A percentile compares a stretch with the other conserved stretches of the same genome.
These are phyloP conservation scores for Mythimna vitellina DNA, from an alignment of 2,888 invertebrate species.

Conservation along the genomic window DNA sequence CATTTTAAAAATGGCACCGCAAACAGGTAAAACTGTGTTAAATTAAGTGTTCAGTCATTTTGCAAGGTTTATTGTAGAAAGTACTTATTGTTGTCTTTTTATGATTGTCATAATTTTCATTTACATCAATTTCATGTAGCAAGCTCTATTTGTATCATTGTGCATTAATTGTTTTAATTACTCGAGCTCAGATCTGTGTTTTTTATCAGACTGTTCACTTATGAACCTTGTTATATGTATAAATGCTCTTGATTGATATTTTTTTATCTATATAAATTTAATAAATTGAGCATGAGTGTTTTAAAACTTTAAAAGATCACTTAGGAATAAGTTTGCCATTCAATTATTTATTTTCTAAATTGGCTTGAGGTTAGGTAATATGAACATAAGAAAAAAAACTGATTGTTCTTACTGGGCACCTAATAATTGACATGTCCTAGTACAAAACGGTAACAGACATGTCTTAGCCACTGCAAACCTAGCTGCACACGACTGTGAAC, in stretches of 20 bases:
- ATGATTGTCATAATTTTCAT: conserved; percentile 31
- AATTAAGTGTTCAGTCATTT: conserved; percentile 60
- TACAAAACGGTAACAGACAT: not conserved
- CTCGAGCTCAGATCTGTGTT: conserved; percentile 26
- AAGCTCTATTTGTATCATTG: conserved; percentile 42
- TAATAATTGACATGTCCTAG: conserved; percentile 4
- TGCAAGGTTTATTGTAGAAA: conserved; percentile 49
- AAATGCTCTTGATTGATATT: conserved; percentile 40
- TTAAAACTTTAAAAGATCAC: conserved; percentile 6
- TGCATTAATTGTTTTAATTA: conserved; percentile 33
- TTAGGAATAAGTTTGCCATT: not conserved
- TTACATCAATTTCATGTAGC: conserved; percentile 19
- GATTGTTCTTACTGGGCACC: not conserved
- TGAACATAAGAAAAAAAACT: not conserved
- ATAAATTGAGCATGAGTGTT: conserved; percentile 38
- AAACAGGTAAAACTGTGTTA: conserved; percentile 54
- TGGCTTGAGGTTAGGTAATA: not conserved
- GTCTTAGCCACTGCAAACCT: not conserved
- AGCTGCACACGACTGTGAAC: not conserved
- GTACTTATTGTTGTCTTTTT: conserved; percentile 58
- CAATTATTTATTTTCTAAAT: conserved; percentile 19
- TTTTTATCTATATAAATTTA: conserved; percentile 8
- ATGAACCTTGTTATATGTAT: conserved; percentile 52
- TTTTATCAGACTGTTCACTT: conserved; percentile 35
- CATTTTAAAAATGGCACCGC: conserved; percentile 70